These are phyloP conservation scores for Drosophila histrio DNA, from an alignment of 2,888 invertebrate species.

Conservation along the genomic window DNA sequence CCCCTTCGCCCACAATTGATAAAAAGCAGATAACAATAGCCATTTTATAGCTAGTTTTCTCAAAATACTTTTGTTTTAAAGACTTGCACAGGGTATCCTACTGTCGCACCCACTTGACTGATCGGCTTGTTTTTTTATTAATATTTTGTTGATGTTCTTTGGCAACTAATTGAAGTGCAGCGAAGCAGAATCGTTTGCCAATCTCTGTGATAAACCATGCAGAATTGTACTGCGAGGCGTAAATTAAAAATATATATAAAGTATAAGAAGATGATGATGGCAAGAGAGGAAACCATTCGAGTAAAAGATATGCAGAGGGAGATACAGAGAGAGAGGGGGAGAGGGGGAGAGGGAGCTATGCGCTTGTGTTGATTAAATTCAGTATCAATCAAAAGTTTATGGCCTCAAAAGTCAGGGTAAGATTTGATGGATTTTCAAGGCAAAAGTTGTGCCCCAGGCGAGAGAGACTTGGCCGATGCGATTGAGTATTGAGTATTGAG, in stretches of 20 bases:
- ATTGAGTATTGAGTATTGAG: constrained; percentile 16
- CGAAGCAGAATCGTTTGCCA: constrained; percentile 78
- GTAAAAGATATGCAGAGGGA: constrained; percentile 12
- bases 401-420: constrained; percentile 75
- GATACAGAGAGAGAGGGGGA: constrained; percentile 8
- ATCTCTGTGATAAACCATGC: constrained; percentile 80
- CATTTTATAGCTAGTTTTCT: too few relatives aligned
- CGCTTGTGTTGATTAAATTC: constrained; percentile 79
- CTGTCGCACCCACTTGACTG: too few relatives aligned
- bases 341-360: constrained; percentile 7
- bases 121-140: too few relatives aligned
- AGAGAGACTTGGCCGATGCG: constrained; percentile 24
- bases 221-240: constrained; percentile 74
- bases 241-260: constrained; percentile 71
- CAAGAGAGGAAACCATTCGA: constrained; percentile 9
- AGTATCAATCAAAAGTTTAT: constrained; percentile 80
- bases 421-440: constrained; percentile 74
- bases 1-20: too few relatives aligned
- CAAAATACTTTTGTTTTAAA: too few relatives aligned
- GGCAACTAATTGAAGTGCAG: constrained; percentile 78
- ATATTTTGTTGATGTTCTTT: constrained; percentile 30
- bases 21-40: too few relatives aligned
- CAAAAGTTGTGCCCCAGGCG: constrained; percentile 58
- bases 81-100: too few relatives aligned
- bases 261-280: constrained; percentile 43